Evolutionary conservation across 2,888 invertebrate species (phyloP).

Genomic region (Diarsia dahlii): DNA sequence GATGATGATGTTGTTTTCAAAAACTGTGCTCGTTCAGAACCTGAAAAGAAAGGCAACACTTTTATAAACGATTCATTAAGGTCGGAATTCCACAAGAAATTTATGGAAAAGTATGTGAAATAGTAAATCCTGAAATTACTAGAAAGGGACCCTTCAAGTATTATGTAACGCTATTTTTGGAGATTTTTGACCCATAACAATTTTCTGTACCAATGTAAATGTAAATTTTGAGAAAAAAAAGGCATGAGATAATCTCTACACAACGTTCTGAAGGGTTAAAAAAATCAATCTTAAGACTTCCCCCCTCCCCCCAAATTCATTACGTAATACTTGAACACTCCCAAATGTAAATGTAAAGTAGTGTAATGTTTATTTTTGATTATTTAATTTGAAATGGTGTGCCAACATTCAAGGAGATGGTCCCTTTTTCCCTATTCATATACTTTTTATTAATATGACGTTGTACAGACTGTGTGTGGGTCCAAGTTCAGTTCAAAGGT

Average conservation of each 20-base stretch:
- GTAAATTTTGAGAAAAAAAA: too few relatives aligned
- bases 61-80: constrained; percentile 99
- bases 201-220: too few relatives aligned
- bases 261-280: too few relatives aligned
- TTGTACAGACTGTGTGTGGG: background rate
- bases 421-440: background rate
- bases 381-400: background rate
- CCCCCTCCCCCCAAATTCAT: too few relatives aligned
- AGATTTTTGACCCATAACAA: too few relatives aligned
- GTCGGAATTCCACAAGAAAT: constrained; percentile 99
- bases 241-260: too few relatives aligned
- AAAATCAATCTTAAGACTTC: too few relatives aligned
- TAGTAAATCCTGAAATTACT: constrained; percentile 81
- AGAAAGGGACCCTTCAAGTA: too few relatives aligned
- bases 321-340: too few relatives aligned
- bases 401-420: constrained; percentile 1
- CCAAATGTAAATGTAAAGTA: constrained; percentile 7
- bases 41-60: constrained; percentile 95
- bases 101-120: constrained; percentile 99
- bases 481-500: background rate
- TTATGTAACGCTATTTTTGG: too few relatives aligned
- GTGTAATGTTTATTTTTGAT: background rate
- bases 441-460: background rate
- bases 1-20: constrained; percentile 99
- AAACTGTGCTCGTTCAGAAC: constrained; percentile 99